Conservation (phyloP, 2,113 vertebrate species). For the Misgurnus mizolepis region DNA sequence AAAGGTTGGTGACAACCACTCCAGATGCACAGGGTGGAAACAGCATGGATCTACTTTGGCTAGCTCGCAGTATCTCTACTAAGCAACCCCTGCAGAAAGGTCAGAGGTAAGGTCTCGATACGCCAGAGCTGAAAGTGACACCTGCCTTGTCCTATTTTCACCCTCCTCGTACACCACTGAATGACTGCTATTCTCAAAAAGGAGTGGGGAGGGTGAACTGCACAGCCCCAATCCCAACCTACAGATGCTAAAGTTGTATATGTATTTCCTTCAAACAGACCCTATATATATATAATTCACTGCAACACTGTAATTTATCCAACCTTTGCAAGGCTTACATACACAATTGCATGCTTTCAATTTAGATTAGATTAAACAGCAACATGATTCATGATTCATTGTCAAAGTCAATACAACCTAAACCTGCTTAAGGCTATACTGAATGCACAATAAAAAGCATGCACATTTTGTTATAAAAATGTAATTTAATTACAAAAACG, state of each 20-base stretch:
- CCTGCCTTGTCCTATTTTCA: conserved; percentile 76
- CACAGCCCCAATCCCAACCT: neutral
- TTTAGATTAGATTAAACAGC: neutral
- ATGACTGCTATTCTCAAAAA: conserved; percentile 60
- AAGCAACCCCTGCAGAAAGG: conserved; percentile 63
- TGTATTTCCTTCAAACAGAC: neutral
- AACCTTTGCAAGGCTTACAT: too few species aligned
- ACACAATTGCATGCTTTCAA: neutral
- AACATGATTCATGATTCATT: neutral
- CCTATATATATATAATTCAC: too few species aligned
- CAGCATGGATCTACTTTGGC: neutral
- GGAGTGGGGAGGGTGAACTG: conserved; percentile 17
- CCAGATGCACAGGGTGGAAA: neutral
- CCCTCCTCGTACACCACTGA: conserved; percentile 59
- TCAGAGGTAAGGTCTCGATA: conserved; percentile 68
- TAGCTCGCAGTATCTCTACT: conserved; percentile 14
- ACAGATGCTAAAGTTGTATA: neutral
- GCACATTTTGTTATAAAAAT: too few species aligned
- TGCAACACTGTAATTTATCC: too few species aligned
- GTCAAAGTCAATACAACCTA: too few species aligned
- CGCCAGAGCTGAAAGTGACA: conserved; percentile 69
- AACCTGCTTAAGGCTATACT: too few species aligned
- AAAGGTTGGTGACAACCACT: neutral
- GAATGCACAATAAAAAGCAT: too few species aligned
- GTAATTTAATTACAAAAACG: too few species aligned